A percentile compares a stretch with the other conserved stretches of the same genome.
phyloP scores from a whole-genome alignment of 2,113 vertebrate genomes.

The Sisor rabdophorus region DNA sequence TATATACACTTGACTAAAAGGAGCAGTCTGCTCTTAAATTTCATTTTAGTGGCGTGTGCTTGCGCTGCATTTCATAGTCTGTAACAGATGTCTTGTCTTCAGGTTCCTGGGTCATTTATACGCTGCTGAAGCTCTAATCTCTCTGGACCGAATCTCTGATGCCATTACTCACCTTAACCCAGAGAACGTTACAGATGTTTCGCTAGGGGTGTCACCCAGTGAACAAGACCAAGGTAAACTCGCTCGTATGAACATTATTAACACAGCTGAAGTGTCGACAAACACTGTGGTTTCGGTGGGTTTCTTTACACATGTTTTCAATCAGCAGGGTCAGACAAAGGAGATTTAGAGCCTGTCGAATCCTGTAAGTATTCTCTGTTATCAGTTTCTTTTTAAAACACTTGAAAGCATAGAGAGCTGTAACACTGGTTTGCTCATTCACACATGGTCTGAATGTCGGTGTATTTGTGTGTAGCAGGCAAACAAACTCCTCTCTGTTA shows the following conservation, averaged over 20 bases:
- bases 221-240: conserved; percentile 93
- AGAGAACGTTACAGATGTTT: conserved; percentile 94
- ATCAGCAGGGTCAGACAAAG: conserved; percentile 85
- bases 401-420: neutral
- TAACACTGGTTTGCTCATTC: neutral
- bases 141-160: conserved; percentile 95
- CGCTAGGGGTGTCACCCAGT: conserved; percentile 83
- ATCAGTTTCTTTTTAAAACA: neutral
- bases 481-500: conserved; percentile 91
- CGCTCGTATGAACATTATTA: neutral
- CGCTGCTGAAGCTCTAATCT: conserved; percentile 96
- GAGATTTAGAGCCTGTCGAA: conserved; percentile 89
- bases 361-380: conserved; percentile 77
- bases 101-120: conserved; percentile 98
- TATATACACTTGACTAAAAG: too few species aligned
- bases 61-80: conserved; percentile 22
- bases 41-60: neutral
- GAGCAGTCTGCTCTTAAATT: neutral
- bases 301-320: neutral
- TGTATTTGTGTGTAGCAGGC: conserved; percentile 73
- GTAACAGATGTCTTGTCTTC: conserved; percentile 43
- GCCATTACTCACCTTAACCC: conserved; percentile 96
- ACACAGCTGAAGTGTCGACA: neutral
- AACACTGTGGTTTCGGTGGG: neutral
- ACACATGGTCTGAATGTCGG: neutral